A percentile compares a stretch with the other conserved stretches of the same genome.
These are phyloP conservation scores for Molossus alvarezi DNA, from an alignment of 2,797 vertebrate genomes.

Conservation along the genomic window DNA sequence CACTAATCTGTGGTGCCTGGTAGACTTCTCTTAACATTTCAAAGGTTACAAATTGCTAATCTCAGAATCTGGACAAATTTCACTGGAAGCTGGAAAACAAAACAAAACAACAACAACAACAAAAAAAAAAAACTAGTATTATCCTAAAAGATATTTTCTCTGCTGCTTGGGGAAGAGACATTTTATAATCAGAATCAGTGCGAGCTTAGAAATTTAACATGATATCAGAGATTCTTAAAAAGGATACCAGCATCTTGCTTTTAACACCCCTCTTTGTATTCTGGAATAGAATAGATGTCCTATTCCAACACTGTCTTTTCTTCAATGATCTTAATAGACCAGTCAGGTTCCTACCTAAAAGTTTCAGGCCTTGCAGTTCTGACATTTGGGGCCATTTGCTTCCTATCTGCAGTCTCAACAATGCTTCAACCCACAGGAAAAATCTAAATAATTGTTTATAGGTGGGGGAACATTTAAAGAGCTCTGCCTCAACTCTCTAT, in stretches of 20 bases:
- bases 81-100: conserved; percentile 12
- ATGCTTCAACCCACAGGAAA: conserved; percentile 24
- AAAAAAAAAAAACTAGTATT: neutral
- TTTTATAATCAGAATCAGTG: conserved; percentile 60
- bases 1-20: conserved; percentile 35
- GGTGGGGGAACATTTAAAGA: conserved; percentile 49
- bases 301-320: conserved; percentile 49
- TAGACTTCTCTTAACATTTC: conserved; percentile 69
- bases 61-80: conserved; percentile 41
- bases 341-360: conserved; percentile 15
- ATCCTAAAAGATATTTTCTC: conserved; percentile 33
- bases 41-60: conserved; percentile 56
- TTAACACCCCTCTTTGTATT: conserved; percentile 52
- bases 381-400: conserved; percentile 55
- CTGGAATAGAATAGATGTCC: neutral
- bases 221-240: conserved; percentile 60
- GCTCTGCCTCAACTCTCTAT: conserved; percentile 32
- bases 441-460: conserved; percentile 54
- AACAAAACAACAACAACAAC: neutral
- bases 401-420: conserved; percentile 40
- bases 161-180: conserved; percentile 31
- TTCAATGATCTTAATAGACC: conserved; percentile 33
- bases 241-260: neutral
- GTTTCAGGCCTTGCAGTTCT: conserved; percentile 54
- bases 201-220: conserved; percentile 64